Evolutionary conservation across 2,888 invertebrate genomes (phyloP).

Genomic region (Trissonchulus latispiculum): DNA sequence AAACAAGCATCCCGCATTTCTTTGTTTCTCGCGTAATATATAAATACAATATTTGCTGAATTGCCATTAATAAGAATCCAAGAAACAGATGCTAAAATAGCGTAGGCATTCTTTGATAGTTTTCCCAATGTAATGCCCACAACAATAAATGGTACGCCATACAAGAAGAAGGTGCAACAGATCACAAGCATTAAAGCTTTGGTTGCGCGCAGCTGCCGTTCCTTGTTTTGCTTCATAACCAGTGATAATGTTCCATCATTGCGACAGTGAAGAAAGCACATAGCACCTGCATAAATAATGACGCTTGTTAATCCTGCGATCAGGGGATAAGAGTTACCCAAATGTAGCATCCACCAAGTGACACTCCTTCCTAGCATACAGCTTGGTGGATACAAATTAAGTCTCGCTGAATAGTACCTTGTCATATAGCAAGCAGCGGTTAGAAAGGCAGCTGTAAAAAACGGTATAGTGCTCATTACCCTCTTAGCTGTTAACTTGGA

Average conservation of each 20-base stretch:
- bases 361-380: neutral
- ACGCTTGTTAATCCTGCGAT: neutral
- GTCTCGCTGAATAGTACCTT: neutral
- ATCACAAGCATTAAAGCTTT: neutral
- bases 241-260: neutral
- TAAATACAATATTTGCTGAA: no score
- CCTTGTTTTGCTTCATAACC: neutral
- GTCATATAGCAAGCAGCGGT: neutral
- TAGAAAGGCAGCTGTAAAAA: neutral
- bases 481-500: neutral
- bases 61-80: no score
- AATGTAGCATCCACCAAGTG: neutral
- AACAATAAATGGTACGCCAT: neutral
- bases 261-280: neutral
- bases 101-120: no score
- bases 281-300: neutral
- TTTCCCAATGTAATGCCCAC: no score
- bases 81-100: no score
- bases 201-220: neutral
- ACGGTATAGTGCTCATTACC: neutral
- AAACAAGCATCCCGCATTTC: no score
- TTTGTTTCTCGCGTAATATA: no score
- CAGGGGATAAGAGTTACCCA: neutral
- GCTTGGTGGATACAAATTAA: neutral
- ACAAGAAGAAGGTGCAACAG: neutral